Base-by-base conservation (phyloP, 2,888 invertebrate genomes). In the Chesias legatella region DNA sequence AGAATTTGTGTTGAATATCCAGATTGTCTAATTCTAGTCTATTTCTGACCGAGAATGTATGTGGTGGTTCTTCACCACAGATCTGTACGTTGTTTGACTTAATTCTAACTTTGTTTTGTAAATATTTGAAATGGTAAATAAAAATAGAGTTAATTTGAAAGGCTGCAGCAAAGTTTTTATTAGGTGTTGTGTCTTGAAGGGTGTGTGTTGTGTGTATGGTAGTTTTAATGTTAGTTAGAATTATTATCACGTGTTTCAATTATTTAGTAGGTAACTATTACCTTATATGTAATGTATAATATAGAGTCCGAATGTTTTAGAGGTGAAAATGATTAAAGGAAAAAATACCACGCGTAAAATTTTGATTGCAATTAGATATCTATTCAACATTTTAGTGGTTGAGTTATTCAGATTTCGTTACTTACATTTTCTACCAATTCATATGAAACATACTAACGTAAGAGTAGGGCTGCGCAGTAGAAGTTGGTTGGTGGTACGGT, bases 41-140 rank as follows among this genome's bases (percentile, higher is more conserved):
- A 81, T 83, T 80, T 77, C 58, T 56, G 69, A 62, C 56, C 33
- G 71, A 73, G 79, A 69, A 79, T 62, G 56, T 62, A 52, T 50
- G 60, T 60, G 60, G 58, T 51, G 49, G 48, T 56, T 56, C 67
- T 73, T 73, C 70, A 67, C 60, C 58, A 51, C 56, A 53, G 56
- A 55, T 47, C 53, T 54, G 61, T 57, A 61, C 60, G 58, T 56
- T 63, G 60, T 63, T 63, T 53, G 52, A 50, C 35, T 53, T 49
- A 47, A 52, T 52, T 53, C 41, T 47, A 50, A 44, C 47, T 48
- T 53, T 43, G 56, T 53, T 47, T 54, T 55, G 56, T 52, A 50
- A 39, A 48, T 31, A 52, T 36, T 36, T 29, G 5, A 17, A 20
- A 23, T n/a, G 10, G 27, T 34, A 21, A 25, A 35, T 36, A 36